phyloP scores from a whole-genome alignment of 2,113 vertebrate species.

The Psittacula cyanocephala region DNA sequence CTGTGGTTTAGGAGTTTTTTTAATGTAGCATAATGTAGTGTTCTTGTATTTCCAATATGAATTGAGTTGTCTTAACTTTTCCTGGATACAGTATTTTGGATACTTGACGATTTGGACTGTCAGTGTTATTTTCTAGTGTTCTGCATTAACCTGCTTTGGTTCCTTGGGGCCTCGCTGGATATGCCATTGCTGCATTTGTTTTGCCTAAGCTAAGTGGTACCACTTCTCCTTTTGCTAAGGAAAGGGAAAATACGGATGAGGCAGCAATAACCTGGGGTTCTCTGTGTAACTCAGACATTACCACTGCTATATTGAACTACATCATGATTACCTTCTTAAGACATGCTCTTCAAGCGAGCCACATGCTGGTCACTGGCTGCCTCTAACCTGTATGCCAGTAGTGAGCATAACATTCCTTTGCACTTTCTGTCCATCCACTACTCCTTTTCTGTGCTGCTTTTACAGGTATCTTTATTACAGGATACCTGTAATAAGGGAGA shows the following conservation, averaged over 20 bases:
- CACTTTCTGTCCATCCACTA: neutral
- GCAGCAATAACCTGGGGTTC: neutral
- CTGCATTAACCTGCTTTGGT: conserved; percentile 20
- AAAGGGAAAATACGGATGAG: neutral
- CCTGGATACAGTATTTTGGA: conserved; percentile 55
- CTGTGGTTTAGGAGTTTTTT: conserved; percentile 41
- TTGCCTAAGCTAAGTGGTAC: neutral
- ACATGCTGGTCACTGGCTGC: neutral
- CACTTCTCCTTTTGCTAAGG: neutral
- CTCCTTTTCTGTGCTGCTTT: conserved; percentile 29
- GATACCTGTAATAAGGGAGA: neutral
- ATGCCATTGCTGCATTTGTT: conserved; percentile 56
- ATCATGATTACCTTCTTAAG: neutral
- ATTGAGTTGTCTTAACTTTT: conserved; percentile 68
- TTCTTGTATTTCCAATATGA: conserved; percentile 40
- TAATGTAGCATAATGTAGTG: conserved; percentile 44
- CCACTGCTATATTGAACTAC: neutral
- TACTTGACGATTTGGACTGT: conserved; percentile 51
- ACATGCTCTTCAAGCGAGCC: neutral
- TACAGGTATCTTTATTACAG: neutral
- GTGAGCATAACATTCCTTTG: neutral
- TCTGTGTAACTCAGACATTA: neutral
- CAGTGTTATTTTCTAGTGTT: conserved; percentile 31
- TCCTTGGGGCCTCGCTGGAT: conserved; percentile 30
- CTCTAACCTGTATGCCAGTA: neutral